Conservation (phyloP, 2,797 vertebrate species). For the Gambelia wislizenii region DNA sequence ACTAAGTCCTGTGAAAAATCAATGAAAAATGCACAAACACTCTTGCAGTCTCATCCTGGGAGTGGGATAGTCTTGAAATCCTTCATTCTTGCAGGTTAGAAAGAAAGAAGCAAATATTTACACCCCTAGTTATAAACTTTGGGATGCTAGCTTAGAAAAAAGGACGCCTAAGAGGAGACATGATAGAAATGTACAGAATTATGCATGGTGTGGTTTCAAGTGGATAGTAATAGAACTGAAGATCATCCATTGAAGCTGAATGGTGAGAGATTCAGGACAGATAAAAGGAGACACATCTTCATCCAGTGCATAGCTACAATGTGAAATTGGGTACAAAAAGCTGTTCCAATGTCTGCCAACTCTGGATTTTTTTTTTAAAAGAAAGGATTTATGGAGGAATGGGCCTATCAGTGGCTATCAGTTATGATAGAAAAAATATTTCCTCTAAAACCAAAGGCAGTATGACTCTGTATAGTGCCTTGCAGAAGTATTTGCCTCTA, state of each 20-base stretch:
- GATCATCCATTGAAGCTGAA: background rate
- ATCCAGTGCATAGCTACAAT: background rate
- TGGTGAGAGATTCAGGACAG: background rate
- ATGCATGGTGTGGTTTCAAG: background rate
- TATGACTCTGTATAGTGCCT: no score
- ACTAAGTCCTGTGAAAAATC: no score
- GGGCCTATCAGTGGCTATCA: background rate
- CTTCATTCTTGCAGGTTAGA: no score
- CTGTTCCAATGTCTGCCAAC: background rate
- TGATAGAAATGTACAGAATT: background rate
- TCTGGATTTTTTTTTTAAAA: background rate
- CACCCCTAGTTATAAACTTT: no score
- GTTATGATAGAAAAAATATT: no score
- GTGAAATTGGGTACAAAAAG: background rate
- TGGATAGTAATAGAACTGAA: background rate
- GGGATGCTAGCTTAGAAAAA: no score
- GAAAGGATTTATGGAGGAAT: background rate
- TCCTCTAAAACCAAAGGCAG: no score
- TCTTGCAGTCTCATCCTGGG: no score
- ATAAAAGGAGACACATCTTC: background rate
- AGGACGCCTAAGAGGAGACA: background rate
- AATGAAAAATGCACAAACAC: no score
- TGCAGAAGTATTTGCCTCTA: no score
- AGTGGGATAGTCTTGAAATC: no score
- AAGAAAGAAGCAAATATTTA: no score